Evolutionary conservation across 2,797 vertebrate genomes (phyloP).

Genomic region (Peromyscus eremicus): DNA sequence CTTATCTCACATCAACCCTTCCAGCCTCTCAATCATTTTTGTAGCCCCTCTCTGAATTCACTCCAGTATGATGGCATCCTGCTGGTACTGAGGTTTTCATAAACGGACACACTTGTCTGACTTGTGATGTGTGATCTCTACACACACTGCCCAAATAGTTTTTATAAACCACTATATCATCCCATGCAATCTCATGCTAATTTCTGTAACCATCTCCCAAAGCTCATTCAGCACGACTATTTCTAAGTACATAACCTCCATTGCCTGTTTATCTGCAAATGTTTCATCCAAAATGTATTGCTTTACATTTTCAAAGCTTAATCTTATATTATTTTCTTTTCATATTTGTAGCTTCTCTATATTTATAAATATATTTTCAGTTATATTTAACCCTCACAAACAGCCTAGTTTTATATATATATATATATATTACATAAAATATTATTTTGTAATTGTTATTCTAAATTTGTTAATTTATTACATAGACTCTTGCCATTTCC

Average conservation of each 20-base stretch:
- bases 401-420: slow-evolving; percentile 51
- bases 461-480: slow-evolving; percentile 31
- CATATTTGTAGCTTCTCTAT: slow-evolving; percentile 31
- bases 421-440: slow-evolving; percentile 8
- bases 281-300: slow-evolving; percentile 71
- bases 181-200: slow-evolving; percentile 85
- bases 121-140: slow-evolving; percentile 85
- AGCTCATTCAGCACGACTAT: slow-evolving; percentile 83
- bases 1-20: slow-evolving; percentile 82
- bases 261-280: slow-evolving; percentile 79
- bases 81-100: slow-evolving; percentile 81
- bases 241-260: slow-evolving; percentile 79
- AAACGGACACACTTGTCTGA: slow-evolving; percentile 85
- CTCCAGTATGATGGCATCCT: slow-evolving; percentile 86
- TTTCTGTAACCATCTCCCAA: slow-evolving; percentile 84
- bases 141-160: slow-evolving; percentile 83
- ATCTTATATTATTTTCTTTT: slow-evolving; percentile 73
- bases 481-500: not conserved
- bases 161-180: slow-evolving; percentile 85
- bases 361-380: slow-evolving; percentile 59
- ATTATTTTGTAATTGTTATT: slow-evolving; percentile 48
- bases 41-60: slow-evolving; percentile 84
- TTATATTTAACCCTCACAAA: slow-evolving; percentile 19
- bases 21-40: slow-evolving; percentile 87
- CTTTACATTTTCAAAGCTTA: slow-evolving; percentile 73